These are phyloP conservation scores for Drosophila gaucha DNA, from an alignment of 2,888 invertebrate genomes.

Conservation along the genomic window DNA sequence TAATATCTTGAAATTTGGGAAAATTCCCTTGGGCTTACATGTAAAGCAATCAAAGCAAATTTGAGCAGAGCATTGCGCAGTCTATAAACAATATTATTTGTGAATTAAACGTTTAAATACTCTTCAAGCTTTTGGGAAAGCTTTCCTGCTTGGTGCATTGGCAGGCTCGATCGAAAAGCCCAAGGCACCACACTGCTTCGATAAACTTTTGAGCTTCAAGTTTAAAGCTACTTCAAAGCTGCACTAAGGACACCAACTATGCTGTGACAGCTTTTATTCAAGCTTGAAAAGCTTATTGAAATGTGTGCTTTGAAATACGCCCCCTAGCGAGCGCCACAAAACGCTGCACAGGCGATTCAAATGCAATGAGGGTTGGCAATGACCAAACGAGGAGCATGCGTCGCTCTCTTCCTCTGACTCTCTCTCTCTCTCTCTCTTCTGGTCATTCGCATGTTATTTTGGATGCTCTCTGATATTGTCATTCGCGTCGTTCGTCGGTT, in stretches of 20 bases:
- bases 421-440: conserved; percentile 8
- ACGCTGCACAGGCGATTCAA: neutral
- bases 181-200: too few relatives aligned
- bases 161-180: too few relatives aligned
- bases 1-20: too few relatives aligned
- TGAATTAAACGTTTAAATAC: too few relatives aligned
- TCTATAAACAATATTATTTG: neutral
- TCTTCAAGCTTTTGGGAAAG: neutral
- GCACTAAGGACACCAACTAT: neutral
- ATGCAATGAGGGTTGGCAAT: conserved; percentile 35
- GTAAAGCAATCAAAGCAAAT: too few relatives aligned
- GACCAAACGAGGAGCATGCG: conserved; percentile 20
- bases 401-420: neutral
- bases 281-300: neutral
- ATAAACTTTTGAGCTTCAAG: neutral
- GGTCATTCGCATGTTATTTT: conserved; percentile 5
- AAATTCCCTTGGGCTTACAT: too few relatives aligned
- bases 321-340: conserved; percentile 13
- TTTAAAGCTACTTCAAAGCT: neutral
- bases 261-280: neutral
- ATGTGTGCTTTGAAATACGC: conserved; percentile 1
- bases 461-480: conserved; percentile 21
- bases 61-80: too few relatives aligned
- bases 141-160: neutral
- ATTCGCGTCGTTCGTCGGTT: conserved; percentile 17